A percentile compares a stretch with the other conserved stretches of the same genome.
Conservation (phyloP, 1,140 invertebrate species). For the Acromyrmex charruanus region DNA sequence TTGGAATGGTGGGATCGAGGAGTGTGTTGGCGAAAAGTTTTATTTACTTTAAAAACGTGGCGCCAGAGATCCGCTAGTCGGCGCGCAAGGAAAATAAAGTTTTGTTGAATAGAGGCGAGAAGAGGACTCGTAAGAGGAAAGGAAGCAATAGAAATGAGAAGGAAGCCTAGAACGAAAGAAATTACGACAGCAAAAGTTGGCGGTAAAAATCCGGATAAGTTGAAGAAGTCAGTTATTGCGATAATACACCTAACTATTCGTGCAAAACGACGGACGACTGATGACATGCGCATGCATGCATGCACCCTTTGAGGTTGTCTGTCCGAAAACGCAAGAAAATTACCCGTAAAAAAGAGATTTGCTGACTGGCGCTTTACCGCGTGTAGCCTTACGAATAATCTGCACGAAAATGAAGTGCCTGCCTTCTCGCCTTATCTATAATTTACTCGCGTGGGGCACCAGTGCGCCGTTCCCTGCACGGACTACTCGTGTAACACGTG, state of each 20-base stretch:
- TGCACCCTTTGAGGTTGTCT: slow-evolving; percentile 22
- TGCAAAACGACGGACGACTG: background rate
- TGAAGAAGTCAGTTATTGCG: slow-evolving; percentile 73
- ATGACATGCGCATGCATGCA: background rate
- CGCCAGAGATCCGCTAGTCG: slow-evolving; percentile 71
- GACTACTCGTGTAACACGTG: slow-evolving; percentile 52
- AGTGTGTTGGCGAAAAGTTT: slow-evolving; percentile 67
- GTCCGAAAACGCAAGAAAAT: slow-evolving; percentile 24
- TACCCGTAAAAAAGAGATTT: slow-evolving; percentile 9
- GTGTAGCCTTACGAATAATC: slow-evolving; percentile 51
- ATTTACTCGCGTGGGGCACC: slow-evolving; percentile 57
- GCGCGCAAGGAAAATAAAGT: slow-evolving; percentile 71
- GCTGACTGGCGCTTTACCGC: slow-evolving; percentile 1
- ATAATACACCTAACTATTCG: slow-evolving; percentile 21
- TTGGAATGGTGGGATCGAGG: slow-evolving; percentile 60
- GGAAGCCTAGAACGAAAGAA: slow-evolving; percentile 10
- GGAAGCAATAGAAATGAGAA: slow-evolving; percentile 45
- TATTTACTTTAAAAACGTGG: slow-evolving; percentile 76
- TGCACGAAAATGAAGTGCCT: slow-evolving; percentile 64
- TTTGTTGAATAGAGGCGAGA: slow-evolving; percentile 52
- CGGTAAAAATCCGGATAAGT: slow-evolving; percentile 66
- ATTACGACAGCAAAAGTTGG: slow-evolving; percentile 17
- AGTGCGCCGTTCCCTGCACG: slow-evolving; percentile 42
- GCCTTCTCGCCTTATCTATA: slow-evolving; percentile 50
- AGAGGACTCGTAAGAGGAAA: slow-evolving; percentile 1